Base-by-base conservation (phyloP, 2,797 vertebrate species). In the Limosa lapponica region DNA sequence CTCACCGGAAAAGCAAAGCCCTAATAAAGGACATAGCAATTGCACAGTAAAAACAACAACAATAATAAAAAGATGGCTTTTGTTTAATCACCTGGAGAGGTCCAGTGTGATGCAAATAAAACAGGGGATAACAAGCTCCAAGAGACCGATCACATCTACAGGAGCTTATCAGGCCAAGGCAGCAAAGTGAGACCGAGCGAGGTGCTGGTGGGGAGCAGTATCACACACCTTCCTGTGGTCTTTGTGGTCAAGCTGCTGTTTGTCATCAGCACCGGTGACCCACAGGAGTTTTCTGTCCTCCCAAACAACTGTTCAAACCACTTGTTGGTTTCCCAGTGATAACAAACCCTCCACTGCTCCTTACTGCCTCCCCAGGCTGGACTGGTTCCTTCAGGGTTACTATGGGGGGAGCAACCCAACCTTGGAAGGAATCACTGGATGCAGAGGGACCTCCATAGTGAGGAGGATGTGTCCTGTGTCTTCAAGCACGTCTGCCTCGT, bases 1-100 rank as follows among this genome's bases (percentile, higher is more conserved):
- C 69, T 92, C 70, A 95, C 90, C 96, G 95, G 84, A 96, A 97
- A 95, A 95, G 73, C 87, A 96, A 94, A 95, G 66, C 80, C 91
- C 61, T 94, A 89, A 95, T 90, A 95, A 91, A 96, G 69, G 78
- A 82, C 69, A 81, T 89, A 92, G 71, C 70, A 79, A 93, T 96
- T 69, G 69, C 70, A 66, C 43, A 62, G 74, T 94, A 82, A 91
- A 90, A 96, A 72, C 69, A 96, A 94, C 89, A 96, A 90, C 77
- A 95, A 70, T 69, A 78, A 88, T 88, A 88, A 87, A 96, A 67
- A 91, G 8, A 90, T 81, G 89, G 62, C 55, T 95, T 97, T 95
- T 95, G 81, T 93, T 96, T 92, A 69, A 81, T 91, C 91, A 96
- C 74, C 93, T 95, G 90, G 52, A 62, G 54, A 91, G 36, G 62